phyloP scores from a whole-genome alignment of 2,888 invertebrate genomes.

The Lacanobia oleracea region DNA sequence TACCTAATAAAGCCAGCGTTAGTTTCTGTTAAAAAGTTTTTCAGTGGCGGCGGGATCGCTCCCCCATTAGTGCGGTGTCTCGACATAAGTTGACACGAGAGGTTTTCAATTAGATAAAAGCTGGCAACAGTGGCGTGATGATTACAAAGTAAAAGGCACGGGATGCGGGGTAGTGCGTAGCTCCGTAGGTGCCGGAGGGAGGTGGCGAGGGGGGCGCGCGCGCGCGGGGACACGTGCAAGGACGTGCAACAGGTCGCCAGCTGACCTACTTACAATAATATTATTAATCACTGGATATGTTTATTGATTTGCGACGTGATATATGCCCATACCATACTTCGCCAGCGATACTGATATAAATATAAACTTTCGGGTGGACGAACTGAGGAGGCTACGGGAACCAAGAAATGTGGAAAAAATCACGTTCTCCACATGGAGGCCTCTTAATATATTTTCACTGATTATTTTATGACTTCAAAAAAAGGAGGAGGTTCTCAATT shows the following conservation, averaged over 20 bases:
- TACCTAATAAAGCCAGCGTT: conserved; percentile 18
- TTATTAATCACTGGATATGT: conserved; percentile 66
- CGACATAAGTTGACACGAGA: conserved; percentile 56
- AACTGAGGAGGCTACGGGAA: background rate
- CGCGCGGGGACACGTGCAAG: conserved; percentile 68
- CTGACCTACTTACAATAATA: conserved; percentile 79
- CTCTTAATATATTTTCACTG: too few species aligned
- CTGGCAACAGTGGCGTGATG: conserved; percentile 56
- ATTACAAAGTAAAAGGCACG: conserved; percentile 63
- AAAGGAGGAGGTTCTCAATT: too few species aligned
- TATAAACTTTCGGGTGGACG: background rate
- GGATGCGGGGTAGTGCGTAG: conserved; percentile 53
- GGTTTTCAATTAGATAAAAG: conserved; percentile 64
- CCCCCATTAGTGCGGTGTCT: conserved; percentile 43
- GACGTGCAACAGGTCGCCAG: conserved; percentile 81
- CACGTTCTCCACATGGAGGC: too few species aligned
- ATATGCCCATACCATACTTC: background rate
- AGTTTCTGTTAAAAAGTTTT: conserved; percentile 38
- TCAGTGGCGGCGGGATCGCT: conserved; percentile 20
- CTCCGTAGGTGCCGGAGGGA: conserved; percentile 55
- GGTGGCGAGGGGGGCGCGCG: conserved; percentile 32
- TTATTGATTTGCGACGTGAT: conserved; percentile 57
- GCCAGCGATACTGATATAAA: conserved; percentile 3
- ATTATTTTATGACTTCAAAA: too few species aligned
- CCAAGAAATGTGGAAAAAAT: too few species aligned